These are phyloP conservation scores for Zosterops lateralis DNA, from an alignment of 2,113 vertebrate genomes.

Conservation along the genomic window DNA sequence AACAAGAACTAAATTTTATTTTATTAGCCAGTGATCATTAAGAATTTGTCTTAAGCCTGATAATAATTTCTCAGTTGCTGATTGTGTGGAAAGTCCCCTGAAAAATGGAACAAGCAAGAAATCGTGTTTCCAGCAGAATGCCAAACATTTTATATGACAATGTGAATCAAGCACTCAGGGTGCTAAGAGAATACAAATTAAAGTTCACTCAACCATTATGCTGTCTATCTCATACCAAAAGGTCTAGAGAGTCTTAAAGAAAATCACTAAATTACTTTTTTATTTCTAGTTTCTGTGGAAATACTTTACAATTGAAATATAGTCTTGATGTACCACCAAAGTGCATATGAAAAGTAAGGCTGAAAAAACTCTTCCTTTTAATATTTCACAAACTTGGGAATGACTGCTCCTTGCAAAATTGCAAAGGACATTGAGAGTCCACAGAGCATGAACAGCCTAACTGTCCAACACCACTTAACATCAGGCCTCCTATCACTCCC, in stretches of 20 bases:
- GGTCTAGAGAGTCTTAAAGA: neutral
- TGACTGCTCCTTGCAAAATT: neutral
- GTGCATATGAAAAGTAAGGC: neutral
- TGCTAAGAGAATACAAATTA: conserved; percentile 29
- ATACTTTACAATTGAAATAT: neutral
- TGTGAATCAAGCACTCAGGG: conserved; percentile 1
- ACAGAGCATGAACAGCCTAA: neutral
- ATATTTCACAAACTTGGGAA: neutral
- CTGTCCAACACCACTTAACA: neutral
- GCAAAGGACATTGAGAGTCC: neutral
- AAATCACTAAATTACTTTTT: neutral
- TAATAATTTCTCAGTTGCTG: conserved; percentile 42
- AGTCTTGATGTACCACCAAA: neutral
- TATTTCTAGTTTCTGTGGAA: conserved; percentile 15
- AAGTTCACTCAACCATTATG: conserved; percentile 34
- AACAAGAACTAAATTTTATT: neutral
- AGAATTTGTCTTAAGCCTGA: conserved; percentile 43
- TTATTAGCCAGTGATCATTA: conserved; percentile 31
- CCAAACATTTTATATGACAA: conserved; percentile 35
- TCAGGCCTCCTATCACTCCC: neutral
- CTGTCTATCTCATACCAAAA: conserved; percentile 45
- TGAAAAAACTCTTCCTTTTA: neutral
- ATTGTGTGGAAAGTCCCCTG: neutral
- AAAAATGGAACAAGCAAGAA: neutral
- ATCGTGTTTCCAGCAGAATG: conserved; percentile 7